phyloP scores from a whole-genome alignment of 2,113 vertebrate species.

The Monopterus albus region DNA sequence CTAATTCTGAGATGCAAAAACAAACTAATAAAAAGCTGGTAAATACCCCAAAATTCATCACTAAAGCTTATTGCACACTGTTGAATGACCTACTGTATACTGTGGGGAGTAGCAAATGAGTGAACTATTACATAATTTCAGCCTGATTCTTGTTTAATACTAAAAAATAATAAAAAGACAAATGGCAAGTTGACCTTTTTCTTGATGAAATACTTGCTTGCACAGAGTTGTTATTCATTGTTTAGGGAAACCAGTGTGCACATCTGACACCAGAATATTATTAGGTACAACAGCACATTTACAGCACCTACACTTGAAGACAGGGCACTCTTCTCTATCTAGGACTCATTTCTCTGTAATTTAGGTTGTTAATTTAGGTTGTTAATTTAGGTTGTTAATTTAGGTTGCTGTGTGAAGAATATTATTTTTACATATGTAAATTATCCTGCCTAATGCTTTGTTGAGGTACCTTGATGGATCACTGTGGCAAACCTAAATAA shows the following conservation, averaged over 20 bases:
- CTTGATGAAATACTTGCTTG: background rate
- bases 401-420: conserved; percentile 31
- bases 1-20: too few relatives aligned
- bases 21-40: too few relatives aligned
- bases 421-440: conserved; percentile 39
- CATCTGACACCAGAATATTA: background rate
- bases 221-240: background rate
- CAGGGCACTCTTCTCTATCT: background rate
- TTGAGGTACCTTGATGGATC: background rate
- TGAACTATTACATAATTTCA: too few relatives aligned
- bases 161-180: background rate
- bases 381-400: conserved; percentile 4
- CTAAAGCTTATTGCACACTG: too few relatives aligned
- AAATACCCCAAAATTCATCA: too few relatives aligned
- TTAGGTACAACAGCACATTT: background rate
- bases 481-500: conserved; percentile 9
- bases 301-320: background rate
- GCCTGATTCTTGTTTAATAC: background rate
- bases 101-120: too few relatives aligned
- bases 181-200: background rate
- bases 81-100: too few relatives aligned
- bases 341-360: background rate
- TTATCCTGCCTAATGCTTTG: conserved; percentile 7
- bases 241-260: background rate
- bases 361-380: conserved; percentile 17